These are phyloP conservation scores for Metridium senile DNA, from an alignment of 92 coral and sea anemone genomes.

Conservation along the genomic window DNA sequence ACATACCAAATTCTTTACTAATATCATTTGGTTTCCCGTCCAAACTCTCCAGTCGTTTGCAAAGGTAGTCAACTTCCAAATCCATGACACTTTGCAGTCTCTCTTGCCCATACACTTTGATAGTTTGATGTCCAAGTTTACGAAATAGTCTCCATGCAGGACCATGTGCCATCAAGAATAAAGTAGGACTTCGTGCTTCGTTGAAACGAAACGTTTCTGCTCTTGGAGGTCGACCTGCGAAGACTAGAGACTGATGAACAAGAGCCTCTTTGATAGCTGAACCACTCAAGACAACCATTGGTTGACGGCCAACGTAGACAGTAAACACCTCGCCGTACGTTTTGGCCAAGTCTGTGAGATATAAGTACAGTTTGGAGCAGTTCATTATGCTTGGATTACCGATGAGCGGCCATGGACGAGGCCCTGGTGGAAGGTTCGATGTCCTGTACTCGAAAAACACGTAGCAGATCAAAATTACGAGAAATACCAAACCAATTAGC, in stretches of 20 bases:
- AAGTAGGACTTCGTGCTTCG: conserved; percentile 13
- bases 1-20: conserved; percentile 30
- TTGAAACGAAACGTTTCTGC: conserved; percentile 7
- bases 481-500: not conserved
- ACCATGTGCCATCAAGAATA: conserved; percentile 31
- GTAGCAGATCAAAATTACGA: conserved; percentile 23
- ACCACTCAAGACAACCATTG: conserved; percentile 40
- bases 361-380: not conserved
- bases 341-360: conserved; percentile 25
- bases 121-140: conserved; percentile 41
- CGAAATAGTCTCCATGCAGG: conserved; percentile 52
- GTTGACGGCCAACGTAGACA: conserved; percentile 27
- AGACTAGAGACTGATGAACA: conserved; percentile 28
- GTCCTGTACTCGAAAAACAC: conserved; percentile 15
- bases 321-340: conserved; percentile 41
- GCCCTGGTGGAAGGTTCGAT: conserved; percentile 55
- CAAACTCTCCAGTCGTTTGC: conserved; percentile 11
- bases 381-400: conserved; percentile 38
- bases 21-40: conserved; percentile 45
- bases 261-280: conserved; percentile 35
- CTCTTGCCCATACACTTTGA: conserved; percentile 49
- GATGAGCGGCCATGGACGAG: conserved; percentile 47
- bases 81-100: conserved; percentile 41
- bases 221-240: conserved; percentile 41
- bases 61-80: conserved; percentile 47